Conservation (phyloP, 2,113 vertebrate species). For the Clinocottus analis region DNA sequence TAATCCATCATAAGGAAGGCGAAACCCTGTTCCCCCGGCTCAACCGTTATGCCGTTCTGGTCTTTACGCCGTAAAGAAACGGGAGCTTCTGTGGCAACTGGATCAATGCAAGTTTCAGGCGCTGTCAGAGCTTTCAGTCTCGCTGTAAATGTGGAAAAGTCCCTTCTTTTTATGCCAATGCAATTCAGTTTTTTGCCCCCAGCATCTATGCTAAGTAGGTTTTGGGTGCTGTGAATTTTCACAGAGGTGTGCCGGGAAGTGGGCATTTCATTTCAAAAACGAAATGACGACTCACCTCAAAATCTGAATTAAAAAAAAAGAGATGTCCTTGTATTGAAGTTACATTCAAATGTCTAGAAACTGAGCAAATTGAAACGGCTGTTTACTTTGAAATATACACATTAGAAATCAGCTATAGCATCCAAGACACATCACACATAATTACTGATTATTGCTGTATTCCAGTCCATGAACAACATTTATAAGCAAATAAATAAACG, state of each 20-base stretch:
- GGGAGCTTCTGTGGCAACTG: conserved; percentile 4
- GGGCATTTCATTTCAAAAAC: background rate
- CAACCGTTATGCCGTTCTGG: conserved; percentile 17
- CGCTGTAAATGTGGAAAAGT: conserved; percentile 45
- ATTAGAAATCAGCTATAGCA: background rate
- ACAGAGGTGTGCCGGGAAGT: conserved; percentile 25
- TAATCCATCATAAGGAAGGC: conserved; percentile 30
- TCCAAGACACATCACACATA: background rate
- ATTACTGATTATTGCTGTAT: background rate
- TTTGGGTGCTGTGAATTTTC: conserved; percentile 29
- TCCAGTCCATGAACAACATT: background rate
- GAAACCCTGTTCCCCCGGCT: conserved; percentile 26
- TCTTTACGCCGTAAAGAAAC: conserved; percentile 21
- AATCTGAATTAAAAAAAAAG: background rate
- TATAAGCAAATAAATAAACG: background rate
- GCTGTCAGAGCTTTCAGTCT: conserved; percentile 43
- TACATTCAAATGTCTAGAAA: background rate
- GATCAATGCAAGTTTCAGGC: conserved; percentile 53
- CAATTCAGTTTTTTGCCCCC: conserved; percentile 20
- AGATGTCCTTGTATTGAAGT: background rate
- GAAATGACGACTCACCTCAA: background rate
- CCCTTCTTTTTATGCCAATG: conserved; percentile 41
- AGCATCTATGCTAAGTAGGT: conserved; percentile 46
- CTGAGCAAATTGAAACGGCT: background rate
- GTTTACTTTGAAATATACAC: background rate